Conservation (phyloP, 2,113 vertebrate genomes). For the Eublepharis macularius region DNA sequence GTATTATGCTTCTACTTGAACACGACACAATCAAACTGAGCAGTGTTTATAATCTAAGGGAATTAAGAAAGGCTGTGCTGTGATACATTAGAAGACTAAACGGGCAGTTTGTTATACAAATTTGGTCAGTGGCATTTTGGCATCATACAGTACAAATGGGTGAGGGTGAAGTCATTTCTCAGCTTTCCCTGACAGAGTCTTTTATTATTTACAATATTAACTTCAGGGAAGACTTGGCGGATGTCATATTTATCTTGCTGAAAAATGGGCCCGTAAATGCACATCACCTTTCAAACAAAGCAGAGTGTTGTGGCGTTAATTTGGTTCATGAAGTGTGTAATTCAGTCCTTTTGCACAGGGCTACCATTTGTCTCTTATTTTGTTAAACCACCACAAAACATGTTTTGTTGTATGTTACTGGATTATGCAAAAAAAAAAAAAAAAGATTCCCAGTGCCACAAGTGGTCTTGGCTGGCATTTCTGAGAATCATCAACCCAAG, state of each 20-base stretch:
- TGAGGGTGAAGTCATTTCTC: constrained; percentile 89
- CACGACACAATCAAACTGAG: constrained; percentile 42
- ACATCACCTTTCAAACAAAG: constrained; percentile 90
- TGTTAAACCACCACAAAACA: constrained; percentile 92
- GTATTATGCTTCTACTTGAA: constrained; percentile 22
- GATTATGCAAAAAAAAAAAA: constrained; percentile 56
- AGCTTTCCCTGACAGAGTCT: constrained; percentile 83
- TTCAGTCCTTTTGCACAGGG: constrained; percentile 83
- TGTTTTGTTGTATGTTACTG: constrained; percentile 83
- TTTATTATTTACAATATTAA: constrained; percentile 91
- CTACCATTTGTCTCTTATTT: constrained; percentile 89
- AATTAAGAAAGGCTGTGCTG: constrained; percentile 65
- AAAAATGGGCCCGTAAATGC: constrained; percentile 83
- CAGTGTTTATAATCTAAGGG: constrained; percentile 64
- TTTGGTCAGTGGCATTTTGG: constrained; percentile 73
- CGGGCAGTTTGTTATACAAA: constrained; percentile 74
- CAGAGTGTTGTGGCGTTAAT: constrained; percentile 87
- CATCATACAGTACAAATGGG: constrained; percentile 77
- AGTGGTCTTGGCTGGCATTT: background rate
- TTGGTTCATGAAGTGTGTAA: constrained; percentile 94
- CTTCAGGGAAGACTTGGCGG: constrained; percentile 81
- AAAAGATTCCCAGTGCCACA: constrained; percentile 34
- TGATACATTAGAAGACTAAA: constrained; percentile 74
- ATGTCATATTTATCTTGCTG: constrained; percentile 86
- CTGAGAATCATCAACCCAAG: background rate